Percentiles rank a stretch among this genome's conserved stretches.
Conservation (phyloP, 2,888 invertebrate species). For the Epinotia bilunana region DNA sequence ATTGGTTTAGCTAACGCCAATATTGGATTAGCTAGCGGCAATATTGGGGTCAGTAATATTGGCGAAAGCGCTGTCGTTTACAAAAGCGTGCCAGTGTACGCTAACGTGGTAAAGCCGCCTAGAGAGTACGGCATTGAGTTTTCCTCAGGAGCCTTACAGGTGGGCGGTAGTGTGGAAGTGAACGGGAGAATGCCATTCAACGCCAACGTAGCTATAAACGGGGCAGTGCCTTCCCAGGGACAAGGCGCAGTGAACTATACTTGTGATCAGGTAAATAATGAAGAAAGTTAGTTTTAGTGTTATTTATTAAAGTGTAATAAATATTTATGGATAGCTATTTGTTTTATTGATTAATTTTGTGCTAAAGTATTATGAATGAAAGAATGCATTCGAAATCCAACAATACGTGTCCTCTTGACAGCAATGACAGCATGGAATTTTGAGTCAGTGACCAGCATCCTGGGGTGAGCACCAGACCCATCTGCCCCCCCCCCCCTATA, state of each 20-base stretch:
- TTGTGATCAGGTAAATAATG: slow-evolving; percentile 18
- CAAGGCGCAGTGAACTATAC: slow-evolving; percentile 59
- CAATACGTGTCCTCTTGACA: too few species aligned
- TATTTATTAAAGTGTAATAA: slow-evolving; percentile 34
- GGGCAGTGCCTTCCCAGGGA: slow-evolving; percentile 64
- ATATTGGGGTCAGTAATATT: neutral
- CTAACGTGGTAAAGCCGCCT: slow-evolving; percentile 32
- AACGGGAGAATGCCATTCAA: slow-evolving; percentile 67
- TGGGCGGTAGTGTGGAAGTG: slow-evolving; percentile 64
- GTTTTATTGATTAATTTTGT: neutral
- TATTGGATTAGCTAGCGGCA: slow-evolving; percentile 7
- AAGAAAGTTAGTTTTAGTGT: slow-evolving; percentile 4
- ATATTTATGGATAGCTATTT: neutral
- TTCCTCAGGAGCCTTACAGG: slow-evolving; percentile 63
- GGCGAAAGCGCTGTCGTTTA: neutral
- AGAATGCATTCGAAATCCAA: too few species aligned
- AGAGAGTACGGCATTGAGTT: slow-evolving; percentile 62
- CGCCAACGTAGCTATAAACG: slow-evolving; percentile 63
- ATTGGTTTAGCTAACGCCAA: slow-evolving; percentile 41
- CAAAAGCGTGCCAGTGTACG: slow-evolving; percentile 12
- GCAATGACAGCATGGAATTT: too few species aligned
- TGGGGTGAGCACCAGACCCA: too few species aligned
- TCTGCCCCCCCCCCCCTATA: too few species aligned
- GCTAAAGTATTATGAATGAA: too few species aligned
- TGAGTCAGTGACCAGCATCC: too few species aligned